Percentiles rank a stretch among this genome's conserved stretches.
Evolutionary conservation across 2,113 vertebrate genomes (phyloP).

Genomic region (Pollachius pollachius): DNA sequence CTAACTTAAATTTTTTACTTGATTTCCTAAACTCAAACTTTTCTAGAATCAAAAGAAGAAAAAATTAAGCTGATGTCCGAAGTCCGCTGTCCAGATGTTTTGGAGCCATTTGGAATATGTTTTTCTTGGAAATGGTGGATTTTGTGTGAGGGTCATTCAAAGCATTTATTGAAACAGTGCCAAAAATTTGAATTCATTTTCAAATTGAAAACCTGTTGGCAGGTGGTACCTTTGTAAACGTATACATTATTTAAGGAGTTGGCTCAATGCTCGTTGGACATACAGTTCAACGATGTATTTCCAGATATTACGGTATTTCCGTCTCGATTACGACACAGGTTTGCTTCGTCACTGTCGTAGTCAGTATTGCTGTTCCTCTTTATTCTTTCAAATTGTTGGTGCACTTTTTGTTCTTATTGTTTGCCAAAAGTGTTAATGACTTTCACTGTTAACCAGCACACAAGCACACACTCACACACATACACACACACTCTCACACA

Average conservation of each 20-base stretch:
- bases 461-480: conserved; percentile 1
- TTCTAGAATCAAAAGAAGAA: no score
- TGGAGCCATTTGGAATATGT: no score
- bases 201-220: no score
- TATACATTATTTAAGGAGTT: conserved; percentile 1
- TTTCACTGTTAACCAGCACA: conserved; percentile 55
- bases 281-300: neutral
- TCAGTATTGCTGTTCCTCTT: conserved; percentile 14
- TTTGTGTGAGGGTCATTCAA: no score
- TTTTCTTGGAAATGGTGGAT: no score
- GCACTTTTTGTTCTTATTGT: conserved; percentile 30
- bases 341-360: conserved; percentile 8
- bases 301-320: neutral
- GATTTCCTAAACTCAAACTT: no score
- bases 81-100: no score
- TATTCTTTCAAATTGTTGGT: conserved; percentile 26
- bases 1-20: no score
- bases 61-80: no score
- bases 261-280: neutral
- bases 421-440: conserved; percentile 56
- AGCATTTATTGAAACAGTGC: conserved; percentile 2
- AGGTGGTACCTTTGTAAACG: neutral
- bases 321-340: neutral
- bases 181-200: neutral
- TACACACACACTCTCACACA: conserved; percentile 20